Conservation (phyloP, 2,113 vertebrate species). For the Chaenocephalus aceratus region DNA sequence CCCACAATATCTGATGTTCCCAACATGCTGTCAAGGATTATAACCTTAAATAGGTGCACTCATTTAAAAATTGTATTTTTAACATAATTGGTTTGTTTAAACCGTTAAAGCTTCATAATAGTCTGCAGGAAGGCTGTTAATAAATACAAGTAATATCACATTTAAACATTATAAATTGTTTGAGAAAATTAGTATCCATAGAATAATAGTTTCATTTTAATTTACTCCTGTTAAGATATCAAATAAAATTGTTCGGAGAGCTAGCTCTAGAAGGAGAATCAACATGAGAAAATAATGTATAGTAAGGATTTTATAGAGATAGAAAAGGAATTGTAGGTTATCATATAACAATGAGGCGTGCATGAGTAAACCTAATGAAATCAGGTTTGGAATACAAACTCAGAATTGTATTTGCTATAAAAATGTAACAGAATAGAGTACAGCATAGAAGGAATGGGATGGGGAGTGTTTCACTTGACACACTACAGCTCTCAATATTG, state of each 20-base stretch:
- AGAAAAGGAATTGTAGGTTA: background rate
- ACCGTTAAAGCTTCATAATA: too few species aligned
- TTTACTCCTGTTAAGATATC: background rate
- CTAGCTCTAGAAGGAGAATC: background rate
- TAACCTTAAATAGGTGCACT: background rate
- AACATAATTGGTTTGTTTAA: background rate
- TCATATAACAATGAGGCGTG: background rate
- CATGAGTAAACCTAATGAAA: too few species aligned
- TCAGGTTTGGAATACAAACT: background rate
- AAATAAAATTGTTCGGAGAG: background rate
- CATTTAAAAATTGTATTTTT: background rate
- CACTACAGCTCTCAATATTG: background rate
- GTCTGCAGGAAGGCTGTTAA: background rate
- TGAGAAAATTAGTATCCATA: background rate
- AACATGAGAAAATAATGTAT: background rate
- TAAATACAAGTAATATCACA: too few species aligned
- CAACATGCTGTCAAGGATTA: background rate
- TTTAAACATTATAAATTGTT: background rate
- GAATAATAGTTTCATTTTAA: background rate
- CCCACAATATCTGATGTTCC: slow-evolving; percentile 28
- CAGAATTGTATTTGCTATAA: background rate
- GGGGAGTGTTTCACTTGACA: rapidly evolving
- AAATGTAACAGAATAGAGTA: background rate
- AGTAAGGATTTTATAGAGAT: background rate
- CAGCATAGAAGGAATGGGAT: rapidly evolving